Conservation (phyloP, 2,113 vertebrate species). For the Lagenorhynchus albirostris region DNA sequence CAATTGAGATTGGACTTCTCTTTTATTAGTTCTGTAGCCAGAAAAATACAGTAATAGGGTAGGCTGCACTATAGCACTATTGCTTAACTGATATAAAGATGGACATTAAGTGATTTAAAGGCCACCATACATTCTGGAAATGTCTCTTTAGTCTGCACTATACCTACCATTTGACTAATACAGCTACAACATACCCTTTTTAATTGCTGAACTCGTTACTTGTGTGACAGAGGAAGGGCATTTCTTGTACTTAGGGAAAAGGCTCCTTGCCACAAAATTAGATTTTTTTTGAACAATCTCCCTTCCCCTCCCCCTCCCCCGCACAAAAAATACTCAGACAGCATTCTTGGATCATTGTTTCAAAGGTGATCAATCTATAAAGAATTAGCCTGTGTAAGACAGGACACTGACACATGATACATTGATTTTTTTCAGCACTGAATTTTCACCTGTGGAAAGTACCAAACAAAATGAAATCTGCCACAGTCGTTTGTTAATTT, state of each 20-base stretch:
- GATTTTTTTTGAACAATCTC: conserved; percentile 28
- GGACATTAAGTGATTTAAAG: conserved; percentile 44
- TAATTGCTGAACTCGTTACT: conserved; percentile 39
- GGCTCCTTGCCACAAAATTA: conserved; percentile 34
- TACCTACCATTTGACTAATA: background rate
- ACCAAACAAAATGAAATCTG: background rate
- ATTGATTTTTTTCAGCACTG: background rate
- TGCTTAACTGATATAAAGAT: background rate
- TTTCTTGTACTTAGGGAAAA: conserved; percentile 18
- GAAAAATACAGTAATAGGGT: background rate
- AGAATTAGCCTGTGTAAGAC: background rate
- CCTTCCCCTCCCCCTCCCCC: no score
- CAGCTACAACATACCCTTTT: background rate
- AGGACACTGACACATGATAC: background rate
- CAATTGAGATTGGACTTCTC: background rate
- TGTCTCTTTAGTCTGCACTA: background rate
- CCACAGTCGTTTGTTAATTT: background rate
- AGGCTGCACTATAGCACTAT: background rate
- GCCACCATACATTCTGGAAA: conserved; percentile 14
- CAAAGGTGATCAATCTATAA: background rate
- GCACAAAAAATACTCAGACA: background rate
- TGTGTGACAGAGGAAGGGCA: background rate
- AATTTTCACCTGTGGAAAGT: background rate
- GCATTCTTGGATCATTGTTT: conserved; percentile 1
- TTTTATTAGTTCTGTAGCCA: background rate